Percentiles rank a stretch among this genome's conserved stretches.
Evolutionary conservation across 2,888 invertebrate genomes (phyloP).

Genomic region (Drosophila prostipennis): DNA sequence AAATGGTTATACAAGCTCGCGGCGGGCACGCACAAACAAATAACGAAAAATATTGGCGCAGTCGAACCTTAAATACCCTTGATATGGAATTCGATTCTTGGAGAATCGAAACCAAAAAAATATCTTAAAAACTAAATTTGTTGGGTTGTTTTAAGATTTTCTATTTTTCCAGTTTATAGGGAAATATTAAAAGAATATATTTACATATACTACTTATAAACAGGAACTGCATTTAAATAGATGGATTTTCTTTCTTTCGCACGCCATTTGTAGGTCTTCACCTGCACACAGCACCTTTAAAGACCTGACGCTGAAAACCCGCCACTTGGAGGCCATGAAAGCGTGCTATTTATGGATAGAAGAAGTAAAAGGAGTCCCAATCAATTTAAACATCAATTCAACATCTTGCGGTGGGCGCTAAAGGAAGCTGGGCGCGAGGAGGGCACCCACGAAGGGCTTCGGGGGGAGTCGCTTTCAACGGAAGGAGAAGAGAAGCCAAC

Average conservation of each 20-base stretch:
- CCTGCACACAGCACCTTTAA: neutral
- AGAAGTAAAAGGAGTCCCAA: neutral
- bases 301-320: neutral
- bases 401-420: neutral
- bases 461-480: neutral
- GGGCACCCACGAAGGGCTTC: constrained; percentile 2
- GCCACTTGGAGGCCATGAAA: constrained; percentile 6
- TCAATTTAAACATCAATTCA: neutral
- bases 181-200: no score
- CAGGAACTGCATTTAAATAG: neutral
- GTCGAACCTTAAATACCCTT: neutral
- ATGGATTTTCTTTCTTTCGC: neutral
- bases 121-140: no score
- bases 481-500: neutral
- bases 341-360: constrained; percentile 4
- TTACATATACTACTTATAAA: neutral
- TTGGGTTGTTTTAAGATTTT: no score
- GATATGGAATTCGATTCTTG: neutral
- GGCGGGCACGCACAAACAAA: constrained; percentile 27
- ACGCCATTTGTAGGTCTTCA: neutral
- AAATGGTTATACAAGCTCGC: constrained; percentile 30
- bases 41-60: neutral
- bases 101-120: no score
- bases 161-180: no score
- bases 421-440: neutral